These are phyloP conservation scores for Cheilosia grossa DNA, from an alignment of 2,888 invertebrate species.

Conservation along the genomic window DNA sequence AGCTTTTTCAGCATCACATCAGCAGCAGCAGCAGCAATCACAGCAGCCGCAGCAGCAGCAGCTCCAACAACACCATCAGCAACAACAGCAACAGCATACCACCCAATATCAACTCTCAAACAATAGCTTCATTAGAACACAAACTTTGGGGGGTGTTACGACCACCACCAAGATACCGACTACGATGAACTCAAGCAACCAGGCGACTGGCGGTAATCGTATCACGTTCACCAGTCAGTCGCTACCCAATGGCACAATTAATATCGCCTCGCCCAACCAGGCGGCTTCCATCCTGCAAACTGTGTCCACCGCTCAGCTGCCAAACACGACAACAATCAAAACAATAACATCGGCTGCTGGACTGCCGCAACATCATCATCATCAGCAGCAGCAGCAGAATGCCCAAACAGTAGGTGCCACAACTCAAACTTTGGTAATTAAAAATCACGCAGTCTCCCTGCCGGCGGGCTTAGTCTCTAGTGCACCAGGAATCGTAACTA, in stretches of 20 bases:
- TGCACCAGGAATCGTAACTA: constrained; percentile 87
- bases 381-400: constrained; percentile 77
- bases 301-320: constrained; percentile 84
- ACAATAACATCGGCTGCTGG: constrained; percentile 81
- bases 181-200: constrained; percentile 81
- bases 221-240: constrained; percentile 87
- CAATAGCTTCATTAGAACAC: constrained; percentile 74
- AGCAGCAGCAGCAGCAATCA: constrained; percentile 84
- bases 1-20: constrained; percentile 85
- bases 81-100: constrained; percentile 75
- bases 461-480: constrained; percentile 84
- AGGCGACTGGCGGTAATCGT: constrained; percentile 84
- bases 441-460: constrained; percentile 84
- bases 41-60: constrained; percentile 84
- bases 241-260: constrained; percentile 89
- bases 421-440: constrained; percentile 83
- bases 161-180: constrained; percentile 79
- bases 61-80: constrained; percentile 67
- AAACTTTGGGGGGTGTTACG: constrained; percentile 81
- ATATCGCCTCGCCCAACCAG: constrained; percentile 83
- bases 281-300: constrained; percentile 82
- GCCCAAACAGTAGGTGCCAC: constrained; percentile 82
- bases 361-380: constrained; percentile 79
- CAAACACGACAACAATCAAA: constrained; percentile 83
- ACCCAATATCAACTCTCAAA: constrained; percentile 75